Conservation (phyloP, 1,140 invertebrate genomes). For the Conus betulinus region DNA sequence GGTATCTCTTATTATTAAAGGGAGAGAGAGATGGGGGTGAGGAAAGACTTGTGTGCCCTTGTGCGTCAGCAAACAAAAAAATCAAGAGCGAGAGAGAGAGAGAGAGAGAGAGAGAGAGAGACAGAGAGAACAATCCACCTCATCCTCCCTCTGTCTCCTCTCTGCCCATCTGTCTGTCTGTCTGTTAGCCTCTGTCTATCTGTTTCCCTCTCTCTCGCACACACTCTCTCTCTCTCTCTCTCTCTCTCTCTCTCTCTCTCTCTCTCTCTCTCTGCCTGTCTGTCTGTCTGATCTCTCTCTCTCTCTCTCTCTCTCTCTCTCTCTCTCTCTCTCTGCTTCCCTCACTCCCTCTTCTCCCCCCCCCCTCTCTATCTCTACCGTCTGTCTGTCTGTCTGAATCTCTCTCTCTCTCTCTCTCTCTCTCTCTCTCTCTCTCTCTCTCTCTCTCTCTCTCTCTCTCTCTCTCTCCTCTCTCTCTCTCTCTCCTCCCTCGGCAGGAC, state of each 20-base stretch:
- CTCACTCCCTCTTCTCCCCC: background rate
- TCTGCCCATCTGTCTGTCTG: background rate
- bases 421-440: background rate
- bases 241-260: background rate
- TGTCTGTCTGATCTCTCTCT: background rate
- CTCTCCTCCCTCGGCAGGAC: too few relatives aligned
- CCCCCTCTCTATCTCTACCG: background rate
- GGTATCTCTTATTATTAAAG: background rate
- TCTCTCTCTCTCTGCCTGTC: background rate
- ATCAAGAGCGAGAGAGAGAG: too few relatives aligned
- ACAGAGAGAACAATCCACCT: too few relatives aligned
- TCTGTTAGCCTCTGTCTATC: background rate
- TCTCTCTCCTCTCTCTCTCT: too few relatives aligned
- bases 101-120: too few relatives aligned
- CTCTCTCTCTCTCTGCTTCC: background rate
- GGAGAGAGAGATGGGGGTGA: too few relatives aligned
- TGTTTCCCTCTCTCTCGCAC: background rate
- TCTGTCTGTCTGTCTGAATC: background rate
- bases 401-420: background rate
- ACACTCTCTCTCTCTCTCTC: background rate
- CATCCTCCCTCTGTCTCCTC: too few relatives aligned
- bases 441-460: background rate
- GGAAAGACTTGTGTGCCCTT: too few relatives aligned
- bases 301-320: background rate
- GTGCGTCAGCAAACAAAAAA: too few relatives aligned